phyloP scores from a whole-genome alignment of 2,797 vertebrate genomes.

The Silurus aristotelis region DNA sequence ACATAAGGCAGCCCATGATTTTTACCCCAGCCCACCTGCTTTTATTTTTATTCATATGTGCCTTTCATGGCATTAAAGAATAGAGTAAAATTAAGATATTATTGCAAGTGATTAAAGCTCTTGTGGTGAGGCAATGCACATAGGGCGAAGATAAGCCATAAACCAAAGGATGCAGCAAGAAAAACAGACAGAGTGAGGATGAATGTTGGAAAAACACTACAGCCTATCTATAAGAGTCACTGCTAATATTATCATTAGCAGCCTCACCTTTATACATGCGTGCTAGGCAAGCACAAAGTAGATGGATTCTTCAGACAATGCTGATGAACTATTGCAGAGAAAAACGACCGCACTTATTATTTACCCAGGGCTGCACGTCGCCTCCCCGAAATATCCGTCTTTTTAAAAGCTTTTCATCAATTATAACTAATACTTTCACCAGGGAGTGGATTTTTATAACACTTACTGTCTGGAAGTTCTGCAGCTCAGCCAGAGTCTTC shows the following conservation, averaged over 20 bases:
- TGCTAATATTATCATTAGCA: constrained; percentile 25
- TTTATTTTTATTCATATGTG: constrained; percentile 38
- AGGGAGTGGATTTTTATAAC: constrained; percentile 33
- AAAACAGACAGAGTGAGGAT: constrained; percentile 37
- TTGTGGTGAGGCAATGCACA: constrained; percentile 33
- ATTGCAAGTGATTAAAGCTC: neutral
- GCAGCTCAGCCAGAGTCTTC: constrained; percentile 90
- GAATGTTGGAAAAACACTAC: constrained; percentile 46
- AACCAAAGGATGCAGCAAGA: constrained; percentile 34
- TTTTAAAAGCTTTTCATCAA: constrained; percentile 31
- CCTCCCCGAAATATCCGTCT: constrained; percentile 34
- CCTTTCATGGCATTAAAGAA: constrained; percentile 25
- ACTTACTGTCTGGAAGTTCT: constrained; percentile 93
- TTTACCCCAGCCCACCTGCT: constrained; percentile 10
- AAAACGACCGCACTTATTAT: constrained; percentile 31
- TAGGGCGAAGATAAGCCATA: constrained; percentile 17
- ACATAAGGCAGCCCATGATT: neutral
- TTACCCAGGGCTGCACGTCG: constrained; percentile 23
- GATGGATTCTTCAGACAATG: constrained; percentile 19
- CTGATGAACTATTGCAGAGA: neutral
- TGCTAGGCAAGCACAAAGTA: constrained; percentile 4
- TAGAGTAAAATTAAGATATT: constrained; percentile 31
- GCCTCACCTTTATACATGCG: constrained; percentile 19
- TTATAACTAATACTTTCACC: constrained; percentile 10
- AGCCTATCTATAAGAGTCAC: constrained; percentile 46